These are phyloP conservation scores for Propithecus coquereli DNA, from an alignment of 2,113 vertebrate genomes.

Conservation along the genomic window DNA sequence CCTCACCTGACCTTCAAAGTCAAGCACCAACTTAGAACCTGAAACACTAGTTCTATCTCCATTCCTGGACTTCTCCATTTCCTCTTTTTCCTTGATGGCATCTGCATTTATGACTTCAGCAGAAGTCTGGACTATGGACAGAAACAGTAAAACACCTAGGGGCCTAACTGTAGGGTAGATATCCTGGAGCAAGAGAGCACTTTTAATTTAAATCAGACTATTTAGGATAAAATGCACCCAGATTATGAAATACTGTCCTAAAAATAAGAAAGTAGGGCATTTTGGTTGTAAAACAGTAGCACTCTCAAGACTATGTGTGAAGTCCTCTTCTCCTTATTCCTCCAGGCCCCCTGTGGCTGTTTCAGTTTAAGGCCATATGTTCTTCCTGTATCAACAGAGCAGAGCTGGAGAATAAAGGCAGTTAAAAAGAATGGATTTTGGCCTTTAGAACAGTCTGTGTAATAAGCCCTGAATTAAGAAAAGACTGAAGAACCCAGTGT, in stretches of 20 bases:
- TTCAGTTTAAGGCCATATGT: not conserved
- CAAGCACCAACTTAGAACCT: not conserved
- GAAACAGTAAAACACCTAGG: not conserved
- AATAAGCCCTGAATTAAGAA: constrained; percentile 13
- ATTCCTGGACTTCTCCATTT: not conserved
- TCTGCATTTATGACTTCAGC: not conserved
- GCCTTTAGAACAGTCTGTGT: constrained; percentile 2
- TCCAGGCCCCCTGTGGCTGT: not conserved
- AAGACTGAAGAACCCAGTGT: constrained; percentile 43
- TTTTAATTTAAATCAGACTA: constrained; percentile 12
- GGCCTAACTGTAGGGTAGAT: not conserved
- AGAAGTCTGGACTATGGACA: not conserved
- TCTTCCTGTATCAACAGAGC: not conserved
- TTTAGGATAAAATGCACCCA: not conserved
- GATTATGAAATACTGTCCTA: not conserved
- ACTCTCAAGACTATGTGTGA: not conserved
- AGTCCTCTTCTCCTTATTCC: not conserved
- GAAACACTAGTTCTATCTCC: not conserved
- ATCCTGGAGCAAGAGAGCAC: not conserved
- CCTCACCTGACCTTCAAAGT: not conserved
- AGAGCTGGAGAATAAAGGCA: constrained; percentile 25
- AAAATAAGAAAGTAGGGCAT: constrained; percentile 1
- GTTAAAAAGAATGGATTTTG: constrained; percentile 13
- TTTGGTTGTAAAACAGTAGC: not conserved
- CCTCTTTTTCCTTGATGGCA: not conserved